A percentile compares a stretch with the other conserved stretches of the same genome.
Conservation (phyloP, 2,797 vertebrate species). For the Chloroceryle amazona region DNA sequence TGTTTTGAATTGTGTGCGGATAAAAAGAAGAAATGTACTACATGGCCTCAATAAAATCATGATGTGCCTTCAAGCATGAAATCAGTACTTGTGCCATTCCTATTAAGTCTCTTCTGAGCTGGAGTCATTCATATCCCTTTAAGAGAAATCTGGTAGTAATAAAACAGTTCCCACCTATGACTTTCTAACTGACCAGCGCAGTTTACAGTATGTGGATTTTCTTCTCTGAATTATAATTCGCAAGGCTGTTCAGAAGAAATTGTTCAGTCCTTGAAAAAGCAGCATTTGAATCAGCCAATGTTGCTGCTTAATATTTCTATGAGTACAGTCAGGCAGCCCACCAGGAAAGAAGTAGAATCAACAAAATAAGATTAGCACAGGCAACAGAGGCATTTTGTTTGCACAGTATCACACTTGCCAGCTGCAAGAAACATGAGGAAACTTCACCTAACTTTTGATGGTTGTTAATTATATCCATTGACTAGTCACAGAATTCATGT, state of each 20-base stretch:
- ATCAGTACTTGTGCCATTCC: background rate
- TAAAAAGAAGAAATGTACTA: background rate
- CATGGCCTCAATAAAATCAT: background rate
- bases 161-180: background rate
- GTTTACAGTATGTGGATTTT: background rate
- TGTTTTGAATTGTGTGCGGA: background rate
- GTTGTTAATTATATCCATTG: background rate
- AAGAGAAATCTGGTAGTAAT: background rate
- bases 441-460: rapidly evolving
- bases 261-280: background rate
- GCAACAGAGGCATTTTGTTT: background rate
- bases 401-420: background rate
- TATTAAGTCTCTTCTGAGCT: background rate
- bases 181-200: background rate
- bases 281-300: background rate
- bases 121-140: background rate
- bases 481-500: background rate
- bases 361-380: background rate
- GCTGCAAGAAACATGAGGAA: background rate
- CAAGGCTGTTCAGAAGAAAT: background rate
- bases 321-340: background rate
- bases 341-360: background rate
- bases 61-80: background rate
- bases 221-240: background rate
- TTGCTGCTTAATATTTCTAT: background rate